Evolutionary conservation across 1,140 invertebrate species (phyloP).

Genomic region (Eupeodes corollae): DNA sequence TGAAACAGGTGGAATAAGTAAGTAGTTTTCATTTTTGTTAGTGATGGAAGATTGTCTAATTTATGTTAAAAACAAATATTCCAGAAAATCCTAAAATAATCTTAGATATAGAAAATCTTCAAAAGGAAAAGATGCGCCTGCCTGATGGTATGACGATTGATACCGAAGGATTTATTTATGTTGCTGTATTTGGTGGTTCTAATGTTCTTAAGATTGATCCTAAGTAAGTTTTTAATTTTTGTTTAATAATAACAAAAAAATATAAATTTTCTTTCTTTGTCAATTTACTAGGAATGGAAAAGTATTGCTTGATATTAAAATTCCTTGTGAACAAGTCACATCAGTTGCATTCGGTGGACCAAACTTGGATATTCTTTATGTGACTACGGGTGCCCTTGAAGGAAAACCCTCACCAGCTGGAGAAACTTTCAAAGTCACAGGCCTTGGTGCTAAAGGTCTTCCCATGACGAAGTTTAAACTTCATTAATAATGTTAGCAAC

Average conservation of each 20-base stretch:
- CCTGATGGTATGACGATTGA: conserved; percentile 64
- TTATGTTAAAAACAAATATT: not conserved
- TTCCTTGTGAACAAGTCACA: conserved; percentile 54
- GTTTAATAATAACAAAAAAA: not conserved
- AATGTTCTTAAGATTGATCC: conserved; percentile 11
- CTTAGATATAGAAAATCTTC: too few species aligned
- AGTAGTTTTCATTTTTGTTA: too few species aligned
- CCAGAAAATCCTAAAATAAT: too few species aligned
- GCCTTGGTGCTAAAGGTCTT: conserved; percentile 45
- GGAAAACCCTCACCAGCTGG: conserved; percentile 49
- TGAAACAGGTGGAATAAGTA: conserved; percentile 3
- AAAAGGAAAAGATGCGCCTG: too few species aligned
- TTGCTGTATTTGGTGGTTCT: conserved; percentile 47
- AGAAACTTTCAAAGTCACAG: conserved; percentile 52
- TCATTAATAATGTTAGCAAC: too few species aligned
- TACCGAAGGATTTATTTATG: conserved; percentile 52
- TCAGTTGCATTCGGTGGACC: conserved; percentile 64
- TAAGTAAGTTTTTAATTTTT: conserved; percentile 1
- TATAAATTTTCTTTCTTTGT: not conserved
- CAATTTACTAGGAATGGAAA: conserved; percentile 2
- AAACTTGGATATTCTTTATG: conserved; percentile 55
- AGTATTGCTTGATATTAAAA: not conserved
- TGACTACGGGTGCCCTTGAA: conserved; percentile 51
- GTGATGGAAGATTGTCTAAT: not conserved
- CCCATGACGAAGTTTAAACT: conserved; percentile 13